Evolutionary conservation across 1,140 invertebrate genomes (phyloP), one percentile per base, ranked within the genome.

Genomic region (Aphelenchoides fujianensis): DNA sequence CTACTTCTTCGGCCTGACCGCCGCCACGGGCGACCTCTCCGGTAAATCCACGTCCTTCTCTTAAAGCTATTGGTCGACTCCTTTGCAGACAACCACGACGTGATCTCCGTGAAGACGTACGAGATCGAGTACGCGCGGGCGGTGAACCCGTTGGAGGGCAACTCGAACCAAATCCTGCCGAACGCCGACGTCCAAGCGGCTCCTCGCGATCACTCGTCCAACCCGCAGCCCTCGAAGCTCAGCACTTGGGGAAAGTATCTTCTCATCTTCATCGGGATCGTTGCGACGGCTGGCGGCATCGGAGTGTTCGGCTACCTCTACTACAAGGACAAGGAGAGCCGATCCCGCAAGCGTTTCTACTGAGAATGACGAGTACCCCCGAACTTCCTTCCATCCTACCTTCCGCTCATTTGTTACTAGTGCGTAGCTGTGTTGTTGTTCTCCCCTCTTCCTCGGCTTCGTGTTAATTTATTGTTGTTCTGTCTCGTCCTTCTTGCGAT

Each of bases 1-100:
- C 0, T 98, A 98, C 86, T 96, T 89, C 86, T 91, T 97, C 85
- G 97, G 97, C 48, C 86, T 95, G 12, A 91, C 92, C 0, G 93
- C 96, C 12, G 95, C 94, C 0, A 99, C 97, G 2, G 97, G 97
- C 5, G 94, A 98, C 85, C 86, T 98, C 41, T 86, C 88, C 72
- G 88, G 88, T 89, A 75, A 72, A 48, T 77, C 37, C 9, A 16
- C 23, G 31, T 61, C 73, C 19, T 2, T 3, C 12, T 74, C 61
- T 61, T 53, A 57, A 68, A 68, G n/a, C n/a, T 66, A 30, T 80
- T 70, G 31, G 68, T 79, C 3, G 55, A 16, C 27, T 32, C 64
- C 1, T 28, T 73, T 84, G 57, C 52, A 55, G 96, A 99, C 88
- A 96, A 93, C 85, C 96, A 98, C 87, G 95, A 98, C 85, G 89